Percentiles rank a stretch among this genome's conserved stretches.
phyloP scores from a whole-genome alignment of 2,888 invertebrate genomes.

The Gisinianus flammeolus region DNA sequence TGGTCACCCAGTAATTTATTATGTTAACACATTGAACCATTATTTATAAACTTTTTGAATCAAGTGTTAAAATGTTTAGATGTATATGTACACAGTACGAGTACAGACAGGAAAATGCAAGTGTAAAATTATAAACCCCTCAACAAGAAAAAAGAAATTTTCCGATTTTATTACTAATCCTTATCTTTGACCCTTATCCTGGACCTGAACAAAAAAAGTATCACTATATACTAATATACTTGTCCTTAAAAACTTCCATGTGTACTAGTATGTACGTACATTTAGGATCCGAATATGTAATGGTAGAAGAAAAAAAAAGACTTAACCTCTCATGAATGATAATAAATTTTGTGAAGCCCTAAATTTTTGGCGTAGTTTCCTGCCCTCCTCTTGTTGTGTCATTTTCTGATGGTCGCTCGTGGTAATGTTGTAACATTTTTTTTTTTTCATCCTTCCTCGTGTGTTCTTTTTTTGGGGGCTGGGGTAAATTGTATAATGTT shows the following conservation, averaged over 20 bases:
- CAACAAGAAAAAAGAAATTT: not conserved
- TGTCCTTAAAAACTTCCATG: not conserved
- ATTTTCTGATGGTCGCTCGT: constrained; percentile 31
- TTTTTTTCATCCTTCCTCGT: not conserved
- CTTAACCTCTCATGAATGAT: constrained; percentile 41
- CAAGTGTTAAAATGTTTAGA: not conserved
- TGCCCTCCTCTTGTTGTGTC: constrained; percentile 39
- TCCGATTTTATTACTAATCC: not conserved
- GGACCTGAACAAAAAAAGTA: not conserved
- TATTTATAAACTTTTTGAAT: not conserved
- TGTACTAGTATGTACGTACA: not conserved
- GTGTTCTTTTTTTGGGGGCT: not conserved
- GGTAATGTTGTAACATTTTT: constrained; percentile 8
- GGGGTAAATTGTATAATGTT: no score
- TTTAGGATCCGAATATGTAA: not conserved
- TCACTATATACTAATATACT: not conserved
- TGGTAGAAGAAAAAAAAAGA: not conserved
- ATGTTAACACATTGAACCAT: not conserved
- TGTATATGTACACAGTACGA: not conserved
- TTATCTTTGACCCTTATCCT: not conserved
- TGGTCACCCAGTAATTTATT: not conserved
- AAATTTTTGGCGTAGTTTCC: constrained; percentile 46
- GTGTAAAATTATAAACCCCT: not conserved
- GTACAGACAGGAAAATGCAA: not conserved
- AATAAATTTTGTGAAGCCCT: constrained; percentile 42